Evolutionary conservation across 2,797 vertebrate species (phyloP).

Genomic region (Neomorphus geoffroyi): DNA sequence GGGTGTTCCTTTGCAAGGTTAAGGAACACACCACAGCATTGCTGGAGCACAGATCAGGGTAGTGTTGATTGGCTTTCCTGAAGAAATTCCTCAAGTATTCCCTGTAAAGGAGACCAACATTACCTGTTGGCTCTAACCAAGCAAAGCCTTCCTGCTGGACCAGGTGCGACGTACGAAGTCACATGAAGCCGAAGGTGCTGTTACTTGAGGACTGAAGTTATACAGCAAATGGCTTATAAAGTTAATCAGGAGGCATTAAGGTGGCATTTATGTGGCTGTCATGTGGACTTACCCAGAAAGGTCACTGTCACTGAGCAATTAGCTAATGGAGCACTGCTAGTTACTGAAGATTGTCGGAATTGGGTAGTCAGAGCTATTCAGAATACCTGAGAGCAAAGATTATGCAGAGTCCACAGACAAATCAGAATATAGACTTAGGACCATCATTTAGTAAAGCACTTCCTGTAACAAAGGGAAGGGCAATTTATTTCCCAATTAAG

Average conservation of each 20-base stretch:
- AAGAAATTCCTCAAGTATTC: not conserved
- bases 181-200: constrained; percentile 3
- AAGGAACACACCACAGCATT: not conserved
- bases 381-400: constrained; percentile 56
- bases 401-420: not conserved
- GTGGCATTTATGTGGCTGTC: constrained; percentile 51
- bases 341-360: constrained; percentile 44
- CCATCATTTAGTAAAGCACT: constrained; percentile 13
- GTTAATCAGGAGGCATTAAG: constrained; percentile 42
- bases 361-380: not conserved
- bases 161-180: not conserved
- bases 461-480: not conserved
- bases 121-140: not conserved
- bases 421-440: constrained; percentile 41
- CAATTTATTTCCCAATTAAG: not conserved
- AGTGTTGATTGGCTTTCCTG: not conserved
- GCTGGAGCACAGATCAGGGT: not conserved
- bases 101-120: not conserved
- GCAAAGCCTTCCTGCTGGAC: not conserved
- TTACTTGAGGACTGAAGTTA: not conserved
- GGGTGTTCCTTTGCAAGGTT: not conserved
- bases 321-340: constrained; percentile 69
- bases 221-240: constrained; percentile 36
- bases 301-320: constrained; percentile 63
- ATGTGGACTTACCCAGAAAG: constrained; percentile 20